Conservation (phyloP, 2,113 vertebrate species). For the Cebus imitator region DNA sequence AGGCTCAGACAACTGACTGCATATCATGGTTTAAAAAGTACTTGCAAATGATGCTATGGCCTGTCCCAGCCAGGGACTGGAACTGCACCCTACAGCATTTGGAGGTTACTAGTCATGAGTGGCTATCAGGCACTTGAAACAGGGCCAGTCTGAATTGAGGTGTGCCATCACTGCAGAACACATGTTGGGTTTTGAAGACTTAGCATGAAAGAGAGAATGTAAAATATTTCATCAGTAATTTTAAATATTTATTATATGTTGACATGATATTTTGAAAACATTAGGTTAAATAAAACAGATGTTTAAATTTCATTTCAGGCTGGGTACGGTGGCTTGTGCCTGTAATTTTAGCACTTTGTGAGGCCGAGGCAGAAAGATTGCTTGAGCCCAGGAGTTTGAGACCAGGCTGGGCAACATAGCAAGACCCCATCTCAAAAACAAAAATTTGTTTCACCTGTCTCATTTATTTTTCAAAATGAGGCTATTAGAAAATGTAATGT, state of each 20-base stretch:
- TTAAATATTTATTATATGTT: neutral
- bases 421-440: neutral
- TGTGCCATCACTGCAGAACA: rapidly evolving
- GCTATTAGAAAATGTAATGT: neutral
- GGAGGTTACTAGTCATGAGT: rapidly evolving
- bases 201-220: neutral
- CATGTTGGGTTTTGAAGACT: neutral
- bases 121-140: rapidly evolving
- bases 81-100: rapidly evolving
- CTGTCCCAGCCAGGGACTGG: no score
- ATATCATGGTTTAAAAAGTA: neutral
- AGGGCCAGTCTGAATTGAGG: neutral
- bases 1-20: rapidly evolving
- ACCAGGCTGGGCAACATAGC: neutral
- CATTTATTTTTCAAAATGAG: neutral
- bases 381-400: neutral
- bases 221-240: neutral
- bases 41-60: neutral
- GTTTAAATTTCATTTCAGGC: neutral
- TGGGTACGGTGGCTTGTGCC: neutral
- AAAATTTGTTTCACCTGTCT: no score
- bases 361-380: neutral
- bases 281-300: neutral
- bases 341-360: neutral
- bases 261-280: neutral